Base-by-base conservation (phyloP, 2,797 vertebrate species). In the Vespertilio murinus region DNA sequence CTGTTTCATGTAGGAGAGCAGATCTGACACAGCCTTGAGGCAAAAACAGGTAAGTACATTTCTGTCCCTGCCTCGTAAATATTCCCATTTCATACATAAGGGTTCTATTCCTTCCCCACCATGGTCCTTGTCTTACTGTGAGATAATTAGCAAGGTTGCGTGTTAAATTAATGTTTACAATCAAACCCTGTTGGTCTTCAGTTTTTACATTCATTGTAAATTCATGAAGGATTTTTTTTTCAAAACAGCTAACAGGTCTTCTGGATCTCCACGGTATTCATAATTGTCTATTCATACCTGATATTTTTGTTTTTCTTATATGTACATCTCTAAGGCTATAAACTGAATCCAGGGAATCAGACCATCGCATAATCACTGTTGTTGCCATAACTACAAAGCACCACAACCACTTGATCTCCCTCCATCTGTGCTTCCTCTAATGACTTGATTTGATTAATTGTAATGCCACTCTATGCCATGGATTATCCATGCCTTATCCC, bases 151-250 rank as follows among this genome's bases (percentile, higher is more conserved):
- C 40, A 70, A 87, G 28, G 40, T 75, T 10, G 18, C 33, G 9
- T 69, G 49, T 94, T 17, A 74, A 49, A 74, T 33, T 86, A 77
- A 65, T 61, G 49, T 88, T 88, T 91, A 92, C 9, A 88, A 42
- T 42, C 8, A 84, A 78, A 30, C 6, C 0, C 77, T 79, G 28
- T 16, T 92, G 18, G 23, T 79, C 42, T 79, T 80, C 45, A 54
- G 17, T 40, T 8, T 79, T 83, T 61, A 79, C 1, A 45, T 33
- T 0, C 8, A 12, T 22, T 64, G 18, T 73, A 35, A 92, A 90
- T 78, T 65, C 30, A 78, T 47, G 35, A 79, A 93, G 25, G 30
- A 89, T 77, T 91, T 6, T 42, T 42, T 40, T 42, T 88, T 90
- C 33, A 35, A 84, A 84, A 85, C 20, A 35, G 12, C 33, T 52